Evolutionary conservation across 2,797 vertebrate species (phyloP).

Genomic region (Chelmon rostratus): DNA sequence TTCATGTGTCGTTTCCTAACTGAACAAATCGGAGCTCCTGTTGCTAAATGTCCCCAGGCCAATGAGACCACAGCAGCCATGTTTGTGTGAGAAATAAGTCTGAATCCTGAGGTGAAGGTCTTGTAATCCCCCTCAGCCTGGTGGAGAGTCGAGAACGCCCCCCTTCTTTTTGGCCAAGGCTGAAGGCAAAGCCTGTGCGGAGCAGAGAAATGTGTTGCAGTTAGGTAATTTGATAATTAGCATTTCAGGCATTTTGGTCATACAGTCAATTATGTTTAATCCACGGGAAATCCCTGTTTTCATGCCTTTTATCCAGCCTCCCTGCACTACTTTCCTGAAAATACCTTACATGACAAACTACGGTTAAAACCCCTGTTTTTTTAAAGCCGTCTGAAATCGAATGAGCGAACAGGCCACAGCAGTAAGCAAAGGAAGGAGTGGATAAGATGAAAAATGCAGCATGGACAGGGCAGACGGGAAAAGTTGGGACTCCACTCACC

Average conservation of each 20-base stretch:
- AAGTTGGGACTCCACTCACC: slow-evolving; percentile 84
- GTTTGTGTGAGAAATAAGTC: slow-evolving; percentile 53
- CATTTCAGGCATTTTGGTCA: slow-evolving; percentile 49
- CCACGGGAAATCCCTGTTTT: slow-evolving; percentile 51
- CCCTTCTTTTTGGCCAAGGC: slow-evolving; percentile 30
- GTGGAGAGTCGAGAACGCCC: slow-evolving; percentile 20
- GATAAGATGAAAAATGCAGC: slow-evolving; percentile 75
- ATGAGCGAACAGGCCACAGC: slow-evolving; percentile 46
- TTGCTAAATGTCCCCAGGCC: slow-evolving; percentile 39
- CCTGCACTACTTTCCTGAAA: slow-evolving; percentile 37
- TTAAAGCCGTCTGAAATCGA: slow-evolving; percentile 30
- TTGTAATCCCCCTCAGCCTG: slow-evolving; percentile 48
- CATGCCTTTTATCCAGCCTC: slow-evolving; percentile 26
- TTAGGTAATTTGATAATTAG: slow-evolving; percentile 53
- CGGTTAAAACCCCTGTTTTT: slow-evolving; percentile 14
- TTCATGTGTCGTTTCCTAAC: slow-evolving; percentile 31
- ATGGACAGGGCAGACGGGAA: slow-evolving; percentile 78
- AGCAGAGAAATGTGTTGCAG: slow-evolving; percentile 38
- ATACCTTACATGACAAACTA: slow-evolving; percentile 21
- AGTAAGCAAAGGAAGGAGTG: slow-evolving; percentile 55
- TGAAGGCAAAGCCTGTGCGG: slow-evolving; percentile 40
- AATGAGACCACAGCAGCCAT: slow-evolving; percentile 42
- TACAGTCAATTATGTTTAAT: slow-evolving; percentile 53
- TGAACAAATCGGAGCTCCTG: slow-evolving; percentile 44
- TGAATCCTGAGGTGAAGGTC: slow-evolving; percentile 51